phyloP scores from a whole-genome alignment of 2,888 invertebrate genomes.

The Deilephila porcellus region DNA sequence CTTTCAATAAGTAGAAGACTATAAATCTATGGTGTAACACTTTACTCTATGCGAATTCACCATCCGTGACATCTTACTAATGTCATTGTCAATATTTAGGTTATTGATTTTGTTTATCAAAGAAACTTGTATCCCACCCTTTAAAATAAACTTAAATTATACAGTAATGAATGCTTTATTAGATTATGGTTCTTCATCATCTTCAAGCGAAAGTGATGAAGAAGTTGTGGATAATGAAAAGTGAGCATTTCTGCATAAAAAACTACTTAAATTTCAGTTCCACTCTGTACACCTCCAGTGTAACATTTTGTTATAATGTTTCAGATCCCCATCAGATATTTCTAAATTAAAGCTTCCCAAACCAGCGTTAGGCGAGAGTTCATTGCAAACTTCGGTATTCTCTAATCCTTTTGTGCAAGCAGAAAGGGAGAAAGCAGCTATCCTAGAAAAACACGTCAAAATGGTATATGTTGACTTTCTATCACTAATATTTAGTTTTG shows the following conservation, averaged over 20 bases:
- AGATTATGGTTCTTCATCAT: constrained; percentile 84
- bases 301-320: constrained; percentile 36
- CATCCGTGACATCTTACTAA: background rate
- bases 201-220: constrained; percentile 80
- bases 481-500: constrained; percentile 39
- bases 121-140: background rate
- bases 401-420: constrained; percentile 94
- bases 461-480: constrained; percentile 89
- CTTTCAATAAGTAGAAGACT: background rate
- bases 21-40: background rate
- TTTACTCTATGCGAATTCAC: background rate
- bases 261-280: background rate
- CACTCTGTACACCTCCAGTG: background rate
- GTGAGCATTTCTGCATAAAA: constrained; percentile 51
- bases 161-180: constrained; percentile 86
- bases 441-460: constrained; percentile 96
- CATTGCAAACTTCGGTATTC: constrained; percentile 90
- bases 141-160: background rate
- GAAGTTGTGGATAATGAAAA: constrained; percentile 61
- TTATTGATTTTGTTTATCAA: constrained; percentile 20
- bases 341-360: constrained; percentile 84
- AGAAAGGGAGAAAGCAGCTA: constrained; percentile 93
- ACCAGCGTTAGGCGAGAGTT: constrained; percentile 85
- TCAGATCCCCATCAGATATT: constrained; percentile 50
- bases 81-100: background rate